Evolutionary conservation across 2,113 vertebrate species (phyloP).

Genomic region (Chaetodon trifascialis): DNA sequence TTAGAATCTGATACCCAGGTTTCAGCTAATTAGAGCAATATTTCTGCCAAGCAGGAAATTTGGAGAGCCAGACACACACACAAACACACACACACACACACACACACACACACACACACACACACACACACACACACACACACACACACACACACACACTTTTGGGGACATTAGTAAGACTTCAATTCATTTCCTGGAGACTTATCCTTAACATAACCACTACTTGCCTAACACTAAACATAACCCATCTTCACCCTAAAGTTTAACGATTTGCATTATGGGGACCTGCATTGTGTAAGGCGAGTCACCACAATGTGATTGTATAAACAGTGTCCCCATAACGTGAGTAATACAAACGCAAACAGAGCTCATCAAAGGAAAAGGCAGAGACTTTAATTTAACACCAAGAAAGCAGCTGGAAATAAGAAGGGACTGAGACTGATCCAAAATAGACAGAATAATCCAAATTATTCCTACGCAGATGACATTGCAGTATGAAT

Average conservation of each 20-base stretch:
- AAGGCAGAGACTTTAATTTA: not conserved
- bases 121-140: not conserved
- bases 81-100: not conserved
- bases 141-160: not conserved
- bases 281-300: not conserved
- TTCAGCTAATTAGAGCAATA: conserved; percentile 44
- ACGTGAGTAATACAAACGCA: not conserved
- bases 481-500: not conserved
- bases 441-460: not conserved
- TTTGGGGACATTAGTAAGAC: no score
- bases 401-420: not conserved
- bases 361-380: not conserved
- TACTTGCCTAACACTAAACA: no score
- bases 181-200: no score
- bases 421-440: not conserved
- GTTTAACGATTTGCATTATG: no score
- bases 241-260: no score
- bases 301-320: no score
- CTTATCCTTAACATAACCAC: no score
- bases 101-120: conserved; percentile 1
- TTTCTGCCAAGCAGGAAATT: conserved; percentile 38
- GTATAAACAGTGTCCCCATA: no score
- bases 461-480: not conserved
- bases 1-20: conserved; percentile 25
- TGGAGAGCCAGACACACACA: not conserved